Percentiles rank a stretch among this genome's conserved stretches.
phyloP scores from a whole-genome alignment of 2,797 vertebrate species.

The Loris lydekkerianus region DNA sequence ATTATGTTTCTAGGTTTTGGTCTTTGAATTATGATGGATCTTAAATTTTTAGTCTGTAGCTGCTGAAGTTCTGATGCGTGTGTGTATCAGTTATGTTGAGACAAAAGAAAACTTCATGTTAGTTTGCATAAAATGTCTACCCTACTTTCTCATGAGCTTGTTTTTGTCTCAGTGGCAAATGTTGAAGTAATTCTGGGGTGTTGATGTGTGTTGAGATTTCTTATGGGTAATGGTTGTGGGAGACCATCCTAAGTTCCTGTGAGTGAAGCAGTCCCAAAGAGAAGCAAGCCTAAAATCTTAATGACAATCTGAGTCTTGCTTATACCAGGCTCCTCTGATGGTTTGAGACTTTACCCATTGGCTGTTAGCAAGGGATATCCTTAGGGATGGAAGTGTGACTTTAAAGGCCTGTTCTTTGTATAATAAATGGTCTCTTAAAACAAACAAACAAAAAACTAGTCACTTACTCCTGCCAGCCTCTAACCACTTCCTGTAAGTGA shows the following conservation, averaged over 20 bases:
- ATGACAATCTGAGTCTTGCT: constrained; percentile 43
- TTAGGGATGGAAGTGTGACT: constrained; percentile 56
- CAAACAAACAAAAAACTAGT: constrained; percentile 50
- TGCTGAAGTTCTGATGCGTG: constrained; percentile 31
- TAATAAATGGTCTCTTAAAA: constrained; percentile 44
- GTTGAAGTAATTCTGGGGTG: constrained; percentile 27
- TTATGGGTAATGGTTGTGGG: constrained; percentile 40
- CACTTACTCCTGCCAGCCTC: constrained; percentile 51
- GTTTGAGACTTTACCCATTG: constrained; percentile 37
- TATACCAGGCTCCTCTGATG: constrained; percentile 48
- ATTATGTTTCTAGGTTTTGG: constrained; percentile 9
- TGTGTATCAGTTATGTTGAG: constrained; percentile 55
- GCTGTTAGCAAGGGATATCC: constrained; percentile 42
- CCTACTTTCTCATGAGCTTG: neutral
- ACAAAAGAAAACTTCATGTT: neutral
- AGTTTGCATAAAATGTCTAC: neutral
- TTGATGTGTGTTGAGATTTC: constrained; percentile 66
- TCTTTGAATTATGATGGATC: neutral
- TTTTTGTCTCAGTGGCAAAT: constrained; percentile 37
- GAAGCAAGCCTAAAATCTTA: constrained; percentile 11
- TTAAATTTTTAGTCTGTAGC: constrained; percentile 45
- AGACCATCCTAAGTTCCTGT: constrained; percentile 44
- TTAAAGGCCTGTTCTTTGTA: constrained; percentile 1
- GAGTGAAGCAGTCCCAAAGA: constrained; percentile 55
- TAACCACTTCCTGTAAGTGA: constrained; percentile 69